These are phyloP conservation scores for Sigmodon hispidus DNA, from an alignment of 2,113 vertebrate species.

Conservation along the genomic window DNA sequence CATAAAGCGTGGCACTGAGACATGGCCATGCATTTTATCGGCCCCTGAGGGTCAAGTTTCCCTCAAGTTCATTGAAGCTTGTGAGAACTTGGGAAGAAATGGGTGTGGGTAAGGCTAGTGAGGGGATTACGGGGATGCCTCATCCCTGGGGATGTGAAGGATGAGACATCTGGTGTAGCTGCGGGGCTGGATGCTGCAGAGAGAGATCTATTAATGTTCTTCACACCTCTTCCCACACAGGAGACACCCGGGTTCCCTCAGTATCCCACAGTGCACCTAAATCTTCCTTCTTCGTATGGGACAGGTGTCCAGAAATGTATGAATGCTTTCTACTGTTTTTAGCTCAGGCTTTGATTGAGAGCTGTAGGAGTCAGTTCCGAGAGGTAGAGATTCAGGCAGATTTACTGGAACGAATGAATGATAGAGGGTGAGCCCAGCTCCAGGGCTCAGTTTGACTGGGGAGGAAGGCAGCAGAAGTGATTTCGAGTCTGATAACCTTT, in stretches of 20 bases:
- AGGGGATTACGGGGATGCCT: neutral
- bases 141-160: neutral
- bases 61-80: neutral
- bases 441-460: neutral
- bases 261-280: neutral
- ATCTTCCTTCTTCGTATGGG: neutral
- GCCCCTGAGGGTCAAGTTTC: neutral
- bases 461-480: too few species aligned
- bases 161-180: neutral
- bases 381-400: neutral
- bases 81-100: neutral
- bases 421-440: too few species aligned
- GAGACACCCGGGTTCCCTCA: neutral
- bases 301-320: neutral
- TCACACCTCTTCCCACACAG: neutral
- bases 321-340: neutral
- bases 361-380: neutral
- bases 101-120: neutral
- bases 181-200: neutral
- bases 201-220: too few species aligned
- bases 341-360: neutral
- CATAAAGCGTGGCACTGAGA: neutral
- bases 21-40: neutral
- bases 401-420: neutral
- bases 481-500: too few species aligned